A percentile compares a stretch with the other conserved stretches of the same genome.
These are phyloP conservation scores for Poeciliopsis infans DNA, from an alignment of 2,797 vertebrate species.

Conservation along the genomic window DNA sequence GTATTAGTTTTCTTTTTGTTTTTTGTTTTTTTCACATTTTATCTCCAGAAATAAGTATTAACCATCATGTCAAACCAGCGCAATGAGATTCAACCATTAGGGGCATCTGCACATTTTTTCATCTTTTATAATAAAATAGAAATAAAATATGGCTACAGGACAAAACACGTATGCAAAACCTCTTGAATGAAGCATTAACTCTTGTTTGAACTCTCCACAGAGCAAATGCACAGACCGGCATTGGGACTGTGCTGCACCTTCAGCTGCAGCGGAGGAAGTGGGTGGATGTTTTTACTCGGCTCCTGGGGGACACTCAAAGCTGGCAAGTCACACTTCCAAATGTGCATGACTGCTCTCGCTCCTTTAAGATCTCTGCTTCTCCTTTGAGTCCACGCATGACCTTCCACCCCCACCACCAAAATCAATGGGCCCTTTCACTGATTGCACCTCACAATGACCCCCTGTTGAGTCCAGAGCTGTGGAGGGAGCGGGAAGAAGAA, in stretches of 20 bases:
- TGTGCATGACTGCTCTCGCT: constrained; percentile 41
- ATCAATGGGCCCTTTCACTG: constrained; percentile 79
- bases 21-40: neutral
- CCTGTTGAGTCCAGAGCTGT: constrained; percentile 63
- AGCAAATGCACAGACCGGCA: constrained; percentile 21
- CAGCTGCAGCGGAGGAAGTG: constrained; percentile 63
- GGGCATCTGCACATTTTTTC: neutral
- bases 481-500: constrained; percentile 63
- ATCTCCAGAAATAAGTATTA: neutral
- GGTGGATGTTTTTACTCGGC: constrained; percentile 61
- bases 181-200: constrained; percentile 47
- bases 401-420: constrained; percentile 55
- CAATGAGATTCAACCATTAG: neutral
- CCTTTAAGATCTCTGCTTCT: constrained; percentile 36
- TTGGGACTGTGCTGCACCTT: constrained; percentile 39
- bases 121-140: neutral
- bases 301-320: constrained; percentile 48
- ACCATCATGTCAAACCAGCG: neutral
- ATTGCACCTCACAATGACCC: constrained; percentile 72
- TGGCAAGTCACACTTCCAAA: constrained; percentile 41
- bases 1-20: neutral
- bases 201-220: constrained; percentile 50
- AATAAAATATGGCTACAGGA: no score
- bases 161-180: neutral
- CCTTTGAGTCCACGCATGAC: constrained; percentile 59